Evolutionary conservation across 2,113 vertebrate species (phyloP), one percentile per base, ranked within the genome.

Genomic region (Pedetes capensis): DNA sequence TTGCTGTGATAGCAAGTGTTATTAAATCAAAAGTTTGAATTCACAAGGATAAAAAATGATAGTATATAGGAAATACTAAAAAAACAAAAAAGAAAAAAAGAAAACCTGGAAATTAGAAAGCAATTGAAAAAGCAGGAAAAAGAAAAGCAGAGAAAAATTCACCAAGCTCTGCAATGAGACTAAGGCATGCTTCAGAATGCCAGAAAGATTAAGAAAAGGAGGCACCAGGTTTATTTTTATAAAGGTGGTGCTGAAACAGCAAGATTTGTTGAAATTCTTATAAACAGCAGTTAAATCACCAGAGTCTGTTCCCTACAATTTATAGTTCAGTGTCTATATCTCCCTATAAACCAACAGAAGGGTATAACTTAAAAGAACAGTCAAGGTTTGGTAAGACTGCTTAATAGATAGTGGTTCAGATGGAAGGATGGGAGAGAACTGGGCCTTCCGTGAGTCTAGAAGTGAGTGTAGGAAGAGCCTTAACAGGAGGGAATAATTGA

Each of bases 401-500:
- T 29, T 59, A 63, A 51, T 39, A 53, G 23, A 75, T 3, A 68
- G 0, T 6, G 18, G 6, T 59, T 3, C 32, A 20, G 42, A 27
- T 3, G 2, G 34, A 61, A 68, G 27, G 34, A 6, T 18, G 49
- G 3, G 27, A 63, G 49, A 5, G 55, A 57, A 32, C 25, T 4
- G 1, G 32, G 29, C 42, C 37, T 8, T 72, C 1, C 4, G 0
- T 39, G 29, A 23, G 17, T n/a, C 32, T 49, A 22, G 39, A 42
- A 69, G 17, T 4, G 42, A 83, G 37, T 13, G 57, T 11, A 8
- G 51, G 0, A 11, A 44, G 13, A 2, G 20, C 49, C 17, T n/a
- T 37, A 8, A 3, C 17, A 8, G n/a, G 3, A 47, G 17, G 2
- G 8, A 25, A 18, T 1, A 84, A 3, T 0, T 55, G 7, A 3